Percentiles rank a stretch among this genome's conserved stretches.
Evolutionary conservation across 1,140 invertebrate genomes (phyloP).

Genomic region (Kradibia gibbosae): DNA sequence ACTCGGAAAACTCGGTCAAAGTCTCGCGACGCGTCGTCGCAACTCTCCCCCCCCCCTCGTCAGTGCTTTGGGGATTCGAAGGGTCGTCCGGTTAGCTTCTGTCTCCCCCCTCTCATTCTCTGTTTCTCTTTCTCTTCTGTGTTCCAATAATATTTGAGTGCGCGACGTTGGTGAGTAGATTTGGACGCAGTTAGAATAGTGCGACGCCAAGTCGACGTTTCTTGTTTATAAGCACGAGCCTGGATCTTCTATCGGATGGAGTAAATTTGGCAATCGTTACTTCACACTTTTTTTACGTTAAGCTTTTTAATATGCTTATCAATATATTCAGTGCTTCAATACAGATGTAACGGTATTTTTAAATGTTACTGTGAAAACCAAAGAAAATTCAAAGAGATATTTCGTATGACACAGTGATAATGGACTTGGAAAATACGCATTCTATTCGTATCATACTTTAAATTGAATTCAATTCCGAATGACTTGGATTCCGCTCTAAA

Average conservation of each 20-base stretch:
- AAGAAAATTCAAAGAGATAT: not conserved
- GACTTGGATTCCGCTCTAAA: not conserved
- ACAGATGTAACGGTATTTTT: not conserved
- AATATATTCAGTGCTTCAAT: too few relatives aligned
- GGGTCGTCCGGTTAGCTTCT: conserved; percentile 17
- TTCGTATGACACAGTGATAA: not conserved
- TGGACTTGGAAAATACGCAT: not conserved
- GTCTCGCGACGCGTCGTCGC: conserved; percentile 61
- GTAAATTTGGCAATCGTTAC: not conserved
- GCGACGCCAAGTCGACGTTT: not conserved
- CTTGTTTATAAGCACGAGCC: not conserved
- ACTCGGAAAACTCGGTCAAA: conserved; percentile 67
- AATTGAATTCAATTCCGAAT: not conserved
- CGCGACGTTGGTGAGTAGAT: not conserved
- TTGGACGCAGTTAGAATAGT: not conserved
- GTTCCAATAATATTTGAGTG: conserved; percentile 31
- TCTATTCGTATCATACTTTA: not conserved
- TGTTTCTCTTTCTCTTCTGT: conserved; percentile 44
- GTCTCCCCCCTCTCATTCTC: conserved; percentile 36
- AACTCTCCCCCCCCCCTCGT: conserved; percentile 49
- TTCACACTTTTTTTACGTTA: too few relatives aligned
- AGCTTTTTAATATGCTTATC: too few relatives aligned
- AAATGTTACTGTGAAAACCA: not conserved
- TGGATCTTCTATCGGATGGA: not conserved
- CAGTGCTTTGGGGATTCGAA: not conserved